Evolutionary conservation across 2,888 invertebrate genomes (phyloP).

Genomic region (Clitarchus hookeri): DNA sequence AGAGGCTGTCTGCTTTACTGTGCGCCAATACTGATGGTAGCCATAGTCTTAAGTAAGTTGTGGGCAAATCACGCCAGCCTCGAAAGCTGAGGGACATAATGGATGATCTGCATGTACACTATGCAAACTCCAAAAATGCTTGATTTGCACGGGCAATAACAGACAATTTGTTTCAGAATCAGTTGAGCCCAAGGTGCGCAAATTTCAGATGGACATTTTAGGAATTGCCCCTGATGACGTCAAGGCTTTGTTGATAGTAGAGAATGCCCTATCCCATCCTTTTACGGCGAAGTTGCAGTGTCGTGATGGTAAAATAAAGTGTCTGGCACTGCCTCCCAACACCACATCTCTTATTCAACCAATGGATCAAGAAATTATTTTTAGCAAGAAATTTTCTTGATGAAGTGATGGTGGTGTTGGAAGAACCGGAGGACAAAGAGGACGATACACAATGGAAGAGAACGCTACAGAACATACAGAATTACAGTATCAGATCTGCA

Average conservation of each 20-base stretch:
- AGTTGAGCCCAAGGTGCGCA: neutral
- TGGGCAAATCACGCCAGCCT: neutral
- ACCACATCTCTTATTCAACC: slow-evolving; percentile 22
- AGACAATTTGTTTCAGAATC: neutral
- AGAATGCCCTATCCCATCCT: neutral
- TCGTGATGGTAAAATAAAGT: slow-evolving; percentile 18
- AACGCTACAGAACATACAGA: slow-evolving; percentile 4
- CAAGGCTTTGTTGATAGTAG: slow-evolving; percentile 23
- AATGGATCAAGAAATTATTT: neutral
- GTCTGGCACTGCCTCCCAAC: slow-evolving; percentile 23
- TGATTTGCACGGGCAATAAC: neutral
- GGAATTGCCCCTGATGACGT: neutral
- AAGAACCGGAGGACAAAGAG: slow-evolving; percentile 20
- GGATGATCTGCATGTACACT: neutral
- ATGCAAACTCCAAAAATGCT: slow-evolving; percentile 11
- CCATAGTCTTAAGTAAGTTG: neutral
- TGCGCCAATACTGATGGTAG: slow-evolving; percentile 17
- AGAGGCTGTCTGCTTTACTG: neutral
- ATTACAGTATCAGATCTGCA: slow-evolving; percentile 5
- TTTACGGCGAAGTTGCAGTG: neutral
- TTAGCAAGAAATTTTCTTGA: slow-evolving; percentile 12
- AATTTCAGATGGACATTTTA: neutral
- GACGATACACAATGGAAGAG: neutral
- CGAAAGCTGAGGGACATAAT: neutral
- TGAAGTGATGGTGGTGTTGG: slow-evolving; percentile 7